Conservation (phyloP, 2,113 vertebrate species). For the Cyanoderma ruficeps region DNA sequence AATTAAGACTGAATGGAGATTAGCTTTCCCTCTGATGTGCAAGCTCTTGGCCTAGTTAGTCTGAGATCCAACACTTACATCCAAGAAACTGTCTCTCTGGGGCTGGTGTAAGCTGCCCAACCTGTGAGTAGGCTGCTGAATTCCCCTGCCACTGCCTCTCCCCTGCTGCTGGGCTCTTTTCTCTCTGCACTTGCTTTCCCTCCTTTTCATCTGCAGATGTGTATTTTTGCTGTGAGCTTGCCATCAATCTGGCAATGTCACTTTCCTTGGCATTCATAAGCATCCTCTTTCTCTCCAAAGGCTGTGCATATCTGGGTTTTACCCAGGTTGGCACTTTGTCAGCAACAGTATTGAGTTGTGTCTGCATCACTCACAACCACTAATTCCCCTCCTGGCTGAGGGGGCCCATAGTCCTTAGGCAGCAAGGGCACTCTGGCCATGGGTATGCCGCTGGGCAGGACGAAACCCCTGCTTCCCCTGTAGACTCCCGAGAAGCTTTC, state of each 20-base stretch:
- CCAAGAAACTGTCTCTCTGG: neutral
- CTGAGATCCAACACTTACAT: neutral
- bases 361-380: neutral
- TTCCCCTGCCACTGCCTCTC: neutral
- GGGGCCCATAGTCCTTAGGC: too few species aligned
- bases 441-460: neutral
- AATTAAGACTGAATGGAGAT: neutral
- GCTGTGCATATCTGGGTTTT: neutral
- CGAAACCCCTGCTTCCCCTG: neutral
- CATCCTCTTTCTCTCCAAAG: neutral
- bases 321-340: neutral
- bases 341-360: neutral
- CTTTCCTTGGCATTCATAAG: neutral
- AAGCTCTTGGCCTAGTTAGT: neutral
- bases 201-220: neutral
- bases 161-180: neutral
- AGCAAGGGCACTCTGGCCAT: neutral
- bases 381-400: neutral
- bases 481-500: neutral
- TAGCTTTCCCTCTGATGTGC: neutral
- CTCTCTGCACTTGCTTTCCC: neutral
- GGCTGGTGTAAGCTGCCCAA: neutral
- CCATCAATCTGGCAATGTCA: neutral
- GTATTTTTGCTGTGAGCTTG: neutral
- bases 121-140: neutral